Percentiles rank a stretch among this genome's conserved stretches.
Conservation (phyloP, 2,888 invertebrate species). For the Eucera pruinosa region DNA sequence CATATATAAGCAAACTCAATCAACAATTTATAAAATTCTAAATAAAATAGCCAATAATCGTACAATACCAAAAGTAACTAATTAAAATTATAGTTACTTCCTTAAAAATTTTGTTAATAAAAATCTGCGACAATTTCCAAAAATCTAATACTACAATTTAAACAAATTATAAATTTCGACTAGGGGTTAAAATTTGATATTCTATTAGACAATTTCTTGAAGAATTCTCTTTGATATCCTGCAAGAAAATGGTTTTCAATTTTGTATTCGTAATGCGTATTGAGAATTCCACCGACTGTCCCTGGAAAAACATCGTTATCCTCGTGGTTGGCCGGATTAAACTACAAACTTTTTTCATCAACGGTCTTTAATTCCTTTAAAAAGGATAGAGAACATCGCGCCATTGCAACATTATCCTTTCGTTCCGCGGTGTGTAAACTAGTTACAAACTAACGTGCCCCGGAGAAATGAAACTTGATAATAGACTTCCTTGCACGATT, state of each 20-base stretch:
- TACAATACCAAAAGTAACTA: not conserved
- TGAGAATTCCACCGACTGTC: slow-evolving; percentile 12
- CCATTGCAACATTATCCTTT: slow-evolving; percentile 20
- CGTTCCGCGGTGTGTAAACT: slow-evolving; percentile 24
- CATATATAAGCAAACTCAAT: no score
- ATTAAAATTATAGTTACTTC: no score
- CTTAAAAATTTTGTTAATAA: not conserved
- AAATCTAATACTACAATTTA: no score
- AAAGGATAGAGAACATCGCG: slow-evolving; percentile 13
- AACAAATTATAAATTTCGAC: no score
- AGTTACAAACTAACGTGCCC: slow-evolving; percentile 26
- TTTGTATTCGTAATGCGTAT: not conserved
- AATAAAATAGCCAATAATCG: not conserved
- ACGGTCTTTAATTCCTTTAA: slow-evolving; percentile 28
- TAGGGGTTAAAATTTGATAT: no score
- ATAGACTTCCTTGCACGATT: slow-evolving; percentile 12
- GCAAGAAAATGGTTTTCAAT: not conserved
- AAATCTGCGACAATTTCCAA: not conserved
- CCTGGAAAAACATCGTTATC: slow-evolving; percentile 7
- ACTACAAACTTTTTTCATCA: slow-evolving; percentile 42
- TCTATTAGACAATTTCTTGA: not conserved
- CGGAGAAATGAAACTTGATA: slow-evolving; percentile 29
- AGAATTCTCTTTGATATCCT: not conserved
- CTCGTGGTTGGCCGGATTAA: not conserved
- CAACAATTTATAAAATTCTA: not conserved